phyloP scores from a whole-genome alignment of 2,113 vertebrate genomes.

The Mesitornis unicolor region DNA sequence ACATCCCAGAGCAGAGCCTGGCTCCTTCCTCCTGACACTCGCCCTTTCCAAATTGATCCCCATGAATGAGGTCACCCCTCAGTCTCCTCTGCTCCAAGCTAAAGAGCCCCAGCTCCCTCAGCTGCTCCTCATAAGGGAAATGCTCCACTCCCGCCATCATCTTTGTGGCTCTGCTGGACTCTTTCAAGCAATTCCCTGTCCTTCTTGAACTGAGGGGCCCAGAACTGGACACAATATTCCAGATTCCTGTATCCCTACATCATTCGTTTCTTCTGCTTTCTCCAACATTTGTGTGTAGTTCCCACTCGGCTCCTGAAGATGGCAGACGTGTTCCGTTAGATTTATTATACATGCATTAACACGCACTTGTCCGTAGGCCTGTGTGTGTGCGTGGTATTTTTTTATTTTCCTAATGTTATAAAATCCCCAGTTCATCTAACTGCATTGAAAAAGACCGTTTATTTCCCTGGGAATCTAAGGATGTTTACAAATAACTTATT shows the following conservation, averaged over 20 bases:
- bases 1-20: no score
- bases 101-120: no score
- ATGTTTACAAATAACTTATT: not conserved
- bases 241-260: not conserved
- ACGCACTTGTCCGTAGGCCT: not conserved
- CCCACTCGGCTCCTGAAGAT: not conserved
- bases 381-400: fast-evolving
- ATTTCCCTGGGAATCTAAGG: not conserved
- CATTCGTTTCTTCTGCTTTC: not conserved
- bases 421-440: not conserved
- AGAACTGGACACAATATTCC: no score
- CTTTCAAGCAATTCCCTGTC: no score
- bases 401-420: not conserved
- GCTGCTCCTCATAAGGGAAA: no score
- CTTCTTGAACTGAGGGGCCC: no score
- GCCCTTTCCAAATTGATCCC: no score
- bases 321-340: not conserved
- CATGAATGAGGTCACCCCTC: no score
- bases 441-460: not conserved
- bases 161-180: no score
- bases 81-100: no score
- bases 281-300: not conserved
- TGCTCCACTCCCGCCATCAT: no score
- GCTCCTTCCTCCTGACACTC: no score
- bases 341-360: not conserved